phyloP scores from a whole-genome alignment of 1,140 invertebrate species.

The Mylabris phalerata region DNA sequence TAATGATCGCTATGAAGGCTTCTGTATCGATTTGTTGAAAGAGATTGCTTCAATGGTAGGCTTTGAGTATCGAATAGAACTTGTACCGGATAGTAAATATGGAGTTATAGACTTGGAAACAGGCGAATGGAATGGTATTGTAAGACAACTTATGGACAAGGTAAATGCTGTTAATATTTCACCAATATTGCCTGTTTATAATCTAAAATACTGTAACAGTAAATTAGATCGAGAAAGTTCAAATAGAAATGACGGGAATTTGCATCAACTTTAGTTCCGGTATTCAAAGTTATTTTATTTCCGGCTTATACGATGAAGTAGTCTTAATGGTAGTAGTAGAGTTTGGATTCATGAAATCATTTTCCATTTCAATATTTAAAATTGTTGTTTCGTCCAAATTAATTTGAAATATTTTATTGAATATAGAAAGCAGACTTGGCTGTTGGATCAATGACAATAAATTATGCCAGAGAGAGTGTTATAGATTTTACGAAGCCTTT shows the following conservation, averaged over 20 bases:
- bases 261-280: too few relatives aligned
- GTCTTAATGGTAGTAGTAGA: too few relatives aligned
- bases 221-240: too few relatives aligned
- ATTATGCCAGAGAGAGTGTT: conserved; percentile 87
- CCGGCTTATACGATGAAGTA: too few relatives aligned
- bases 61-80: conserved; percentile 85
- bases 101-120: conserved; percentile 85
- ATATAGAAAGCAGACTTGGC: conserved; percentile 81
- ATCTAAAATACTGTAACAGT: too few relatives aligned
- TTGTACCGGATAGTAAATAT: conserved; percentile 92
- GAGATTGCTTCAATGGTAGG: conserved; percentile 79
- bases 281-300: too few relatives aligned
- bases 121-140: conserved; percentile 95
- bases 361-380: too few relatives aligned
- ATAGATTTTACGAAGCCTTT: conserved; percentile 94
- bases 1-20: conserved; percentile 88
- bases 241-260: too few relatives aligned
- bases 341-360: too few relatives aligned
- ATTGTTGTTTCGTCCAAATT: too few relatives aligned
- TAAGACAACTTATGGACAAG: conserved; percentile 82
- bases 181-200: too few relatives aligned
- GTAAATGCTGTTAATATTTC: conserved; percentile 41
- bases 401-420: too few relatives aligned
- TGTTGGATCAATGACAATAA: conserved; percentile 90
- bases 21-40: conserved; percentile 92